Evolutionary conservation across 2,113 vertebrate genomes (phyloP).

Genomic region (Fregetta grallaria): DNA sequence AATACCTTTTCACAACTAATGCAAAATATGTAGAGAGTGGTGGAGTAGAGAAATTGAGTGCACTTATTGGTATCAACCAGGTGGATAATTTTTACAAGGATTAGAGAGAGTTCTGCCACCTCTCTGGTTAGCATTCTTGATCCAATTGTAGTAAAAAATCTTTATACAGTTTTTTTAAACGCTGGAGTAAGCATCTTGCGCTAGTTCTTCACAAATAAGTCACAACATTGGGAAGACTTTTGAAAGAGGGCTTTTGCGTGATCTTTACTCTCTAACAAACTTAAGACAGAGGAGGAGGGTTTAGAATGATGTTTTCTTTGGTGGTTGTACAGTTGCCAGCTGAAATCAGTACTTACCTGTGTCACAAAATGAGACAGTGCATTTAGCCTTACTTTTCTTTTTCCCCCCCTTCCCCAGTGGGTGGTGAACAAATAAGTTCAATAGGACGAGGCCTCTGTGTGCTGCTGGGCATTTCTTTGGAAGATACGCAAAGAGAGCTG

Average conservation of each 20-base stretch:
- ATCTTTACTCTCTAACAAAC: neutral
- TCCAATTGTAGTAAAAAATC: neutral
- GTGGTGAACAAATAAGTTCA: constrained; percentile 88
- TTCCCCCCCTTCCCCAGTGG: constrained; percentile 72
- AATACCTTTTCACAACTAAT: neutral
- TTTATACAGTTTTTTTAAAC: neutral
- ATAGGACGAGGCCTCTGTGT: constrained; percentile 93
- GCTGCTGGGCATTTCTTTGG: constrained; percentile 89
- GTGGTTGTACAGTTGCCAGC: neutral
- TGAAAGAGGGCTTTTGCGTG: neutral
- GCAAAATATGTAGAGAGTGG: neutral
- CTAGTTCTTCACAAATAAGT: neutral
- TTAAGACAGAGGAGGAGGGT: neutral
- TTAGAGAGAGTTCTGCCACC: neutral
- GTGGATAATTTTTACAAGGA: neutral
- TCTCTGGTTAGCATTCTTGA: neutral
- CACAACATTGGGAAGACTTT: neutral
- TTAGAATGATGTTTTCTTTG: neutral
- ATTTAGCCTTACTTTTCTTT: neutral
- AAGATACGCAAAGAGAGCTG: constrained; percentile 90
- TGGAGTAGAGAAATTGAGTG: neutral
- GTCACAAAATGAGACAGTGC: neutral
- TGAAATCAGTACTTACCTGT: neutral
- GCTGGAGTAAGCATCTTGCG: neutral
- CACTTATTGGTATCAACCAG: neutral